phyloP scores from a whole-genome alignment of 2,113 vertebrate genomes.

The Laticauda colubrina region DNA sequence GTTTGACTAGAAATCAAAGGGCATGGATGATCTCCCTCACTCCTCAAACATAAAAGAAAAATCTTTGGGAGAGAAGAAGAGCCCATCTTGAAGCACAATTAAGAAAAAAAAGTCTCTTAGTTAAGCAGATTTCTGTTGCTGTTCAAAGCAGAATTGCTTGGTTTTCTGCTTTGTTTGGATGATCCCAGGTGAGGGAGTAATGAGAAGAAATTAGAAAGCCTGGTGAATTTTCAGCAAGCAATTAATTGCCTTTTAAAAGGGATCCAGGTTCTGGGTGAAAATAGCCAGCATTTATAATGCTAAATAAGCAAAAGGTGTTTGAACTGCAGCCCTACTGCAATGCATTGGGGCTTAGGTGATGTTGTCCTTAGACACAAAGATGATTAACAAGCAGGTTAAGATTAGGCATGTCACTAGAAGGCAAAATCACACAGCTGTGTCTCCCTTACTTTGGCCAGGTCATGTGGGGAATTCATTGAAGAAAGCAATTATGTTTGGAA shows the following conservation, averaged over 20 bases:
- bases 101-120: background rate
- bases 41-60: background rate
- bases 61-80: background rate
- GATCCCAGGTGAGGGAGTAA: background rate
- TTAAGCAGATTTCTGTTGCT: background rate
- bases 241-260: conserved; percentile 16
- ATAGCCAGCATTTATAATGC: background rate
- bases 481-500: background rate
- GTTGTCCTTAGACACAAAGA: background rate
- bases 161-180: background rate
- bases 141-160: background rate
- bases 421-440: background rate
- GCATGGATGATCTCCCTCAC: background rate
- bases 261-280: background rate
- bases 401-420: background rate
- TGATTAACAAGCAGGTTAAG: background rate
- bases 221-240: background rate
- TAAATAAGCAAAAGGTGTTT: background rate
- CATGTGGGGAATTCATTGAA: background rate
- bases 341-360: background rate
- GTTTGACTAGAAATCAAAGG: background rate
- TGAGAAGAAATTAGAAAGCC: background rate
- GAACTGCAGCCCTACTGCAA: background rate
- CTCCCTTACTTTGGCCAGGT: background rate
- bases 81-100: background rate